Evolutionary conservation across 1,140 invertebrate genomes (phyloP), one percentile per base, ranked within the genome.

Genomic region (Ctenoplectra terminalis): DNA sequence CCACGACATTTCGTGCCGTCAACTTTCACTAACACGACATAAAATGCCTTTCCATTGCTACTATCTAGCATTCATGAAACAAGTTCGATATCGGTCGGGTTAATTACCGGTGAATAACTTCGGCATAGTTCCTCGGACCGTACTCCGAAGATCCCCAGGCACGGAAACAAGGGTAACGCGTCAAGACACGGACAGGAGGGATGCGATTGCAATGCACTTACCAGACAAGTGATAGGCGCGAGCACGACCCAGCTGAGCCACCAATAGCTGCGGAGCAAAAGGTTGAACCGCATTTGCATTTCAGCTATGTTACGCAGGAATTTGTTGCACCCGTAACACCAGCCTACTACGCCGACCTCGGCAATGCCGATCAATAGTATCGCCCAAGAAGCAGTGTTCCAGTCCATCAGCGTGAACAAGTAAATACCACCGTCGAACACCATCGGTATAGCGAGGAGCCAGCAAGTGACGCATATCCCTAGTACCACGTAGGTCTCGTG

Each of bases 321-420:
- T 81, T 93, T 92, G 64, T 94, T 94, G 72, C 95, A 95, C 6
- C 97, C 97, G 91, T 97, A 97, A 26, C 96, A 95, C 96, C 96
- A 97, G 15, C 95, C 94, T 1, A 97, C 94, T 13, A 95, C 94
- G 11, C 94, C 92, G 34, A 96, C 95, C 95, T 98, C 97, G 31
- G 95, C 94, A 46, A 96, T 90, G 50, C 96, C 97, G 89, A 97
- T 96, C 52, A 97, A 93, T 81, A 97, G 94, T 72, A 97, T 96
- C 13, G 96, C 96, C 95, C 96, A 97, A n/a, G 96, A 97, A 40
- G 97, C 97, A 2, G 97, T 97, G 90, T 98, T 97, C 94, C 96
- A 96, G 90, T 98, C 97, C 92, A 98, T 95, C 69, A 97, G 89
- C 48, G 96, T 96, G 85, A 97, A 96, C 82, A 97, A 90, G 90